Percentiles rank a stretch among this genome's conserved stretches.
These are phyloP conservation scores for Tanaodytes sp. DNA, from an alignment of 2,888 invertebrate species.

Conservation along the genomic window DNA sequence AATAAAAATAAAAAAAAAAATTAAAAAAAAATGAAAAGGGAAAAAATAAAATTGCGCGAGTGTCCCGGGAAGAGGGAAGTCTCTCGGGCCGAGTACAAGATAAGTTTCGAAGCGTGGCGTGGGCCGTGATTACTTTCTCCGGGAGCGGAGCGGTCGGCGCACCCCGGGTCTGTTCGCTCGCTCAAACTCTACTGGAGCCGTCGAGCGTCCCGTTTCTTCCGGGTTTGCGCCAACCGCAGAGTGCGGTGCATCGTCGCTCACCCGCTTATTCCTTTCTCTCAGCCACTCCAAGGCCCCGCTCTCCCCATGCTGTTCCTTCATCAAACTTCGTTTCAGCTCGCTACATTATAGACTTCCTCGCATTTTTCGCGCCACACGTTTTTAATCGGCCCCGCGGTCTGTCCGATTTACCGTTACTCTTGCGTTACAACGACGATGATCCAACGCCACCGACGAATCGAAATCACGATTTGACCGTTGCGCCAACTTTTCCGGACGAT, in stretches of 20 bases:
- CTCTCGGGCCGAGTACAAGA: conserved; percentile 48
- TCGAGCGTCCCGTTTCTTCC: conserved; percentile 62
- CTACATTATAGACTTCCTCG: conserved; percentile 33
- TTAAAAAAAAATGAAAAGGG: conserved; percentile 1
- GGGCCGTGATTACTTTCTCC: conserved; percentile 69
- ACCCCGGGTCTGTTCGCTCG: conserved; percentile 58
- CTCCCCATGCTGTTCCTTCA: conserved; percentile 36
- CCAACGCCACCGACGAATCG: no score
- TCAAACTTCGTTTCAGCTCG: conserved; percentile 50
- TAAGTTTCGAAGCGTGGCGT: conserved; percentile 63
- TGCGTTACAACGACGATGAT: conserved; percentile 12
- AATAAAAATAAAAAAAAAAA: no score
- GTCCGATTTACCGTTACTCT: conserved; percentile 27
- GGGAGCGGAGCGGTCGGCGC: conserved; percentile 60
- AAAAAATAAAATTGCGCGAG: conserved; percentile 26
- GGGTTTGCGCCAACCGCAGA: conserved; percentile 58
- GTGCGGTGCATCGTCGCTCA: conserved; percentile 46
- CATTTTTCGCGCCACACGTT: conserved; percentile 41
- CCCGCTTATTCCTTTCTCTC: conserved; percentile 56
- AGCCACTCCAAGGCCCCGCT: conserved; percentile 43
- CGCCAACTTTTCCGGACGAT: no score
- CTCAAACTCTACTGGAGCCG: conserved; percentile 59
- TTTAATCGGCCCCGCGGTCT: conserved; percentile 3
- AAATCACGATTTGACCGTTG: no score
- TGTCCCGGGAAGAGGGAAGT: conserved; percentile 53